Evolutionary conservation across 2,797 vertebrate species (phyloP).

Genomic region (Phoebastria nigripes): DNA sequence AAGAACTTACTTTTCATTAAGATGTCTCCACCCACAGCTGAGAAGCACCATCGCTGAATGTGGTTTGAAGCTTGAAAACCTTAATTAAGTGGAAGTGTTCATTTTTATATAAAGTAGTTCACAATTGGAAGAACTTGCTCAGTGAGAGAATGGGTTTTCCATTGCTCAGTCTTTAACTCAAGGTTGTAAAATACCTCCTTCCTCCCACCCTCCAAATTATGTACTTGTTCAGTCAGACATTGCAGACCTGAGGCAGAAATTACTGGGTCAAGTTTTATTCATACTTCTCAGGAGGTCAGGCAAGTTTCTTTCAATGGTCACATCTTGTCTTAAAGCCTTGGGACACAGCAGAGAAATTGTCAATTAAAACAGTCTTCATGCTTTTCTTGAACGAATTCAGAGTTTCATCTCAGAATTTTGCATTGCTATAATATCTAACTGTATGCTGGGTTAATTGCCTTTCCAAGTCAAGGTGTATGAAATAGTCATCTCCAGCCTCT

Average conservation of each 20-base stretch:
- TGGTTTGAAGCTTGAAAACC: neutral
- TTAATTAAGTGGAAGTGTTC: neutral
- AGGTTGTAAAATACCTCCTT: neutral
- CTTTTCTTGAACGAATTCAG: neutral
- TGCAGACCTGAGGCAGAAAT: neutral
- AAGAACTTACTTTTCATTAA: neutral
- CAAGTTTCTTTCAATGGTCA: neutral
- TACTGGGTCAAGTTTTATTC: neutral
- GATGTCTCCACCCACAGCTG: neutral
- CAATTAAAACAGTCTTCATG: neutral
- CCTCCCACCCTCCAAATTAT: neutral
- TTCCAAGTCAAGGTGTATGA: neutral
- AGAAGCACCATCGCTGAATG: neutral
- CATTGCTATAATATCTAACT: rapidly evolving
- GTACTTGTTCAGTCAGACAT: neutral
- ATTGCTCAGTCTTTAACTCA: neutral
- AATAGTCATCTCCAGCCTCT: neutral
- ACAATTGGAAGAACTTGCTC: neutral
- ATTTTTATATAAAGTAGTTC: neutral
- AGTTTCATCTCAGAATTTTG: neutral
- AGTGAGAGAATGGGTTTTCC: neutral
- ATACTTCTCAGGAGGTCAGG: neutral
- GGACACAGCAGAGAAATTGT: neutral
- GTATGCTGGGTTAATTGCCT: neutral
- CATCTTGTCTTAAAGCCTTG: neutral